Evolutionary conservation across 2,797 vertebrate genomes (phyloP).

Genomic region (Tachyglossus aculeatus): DNA sequence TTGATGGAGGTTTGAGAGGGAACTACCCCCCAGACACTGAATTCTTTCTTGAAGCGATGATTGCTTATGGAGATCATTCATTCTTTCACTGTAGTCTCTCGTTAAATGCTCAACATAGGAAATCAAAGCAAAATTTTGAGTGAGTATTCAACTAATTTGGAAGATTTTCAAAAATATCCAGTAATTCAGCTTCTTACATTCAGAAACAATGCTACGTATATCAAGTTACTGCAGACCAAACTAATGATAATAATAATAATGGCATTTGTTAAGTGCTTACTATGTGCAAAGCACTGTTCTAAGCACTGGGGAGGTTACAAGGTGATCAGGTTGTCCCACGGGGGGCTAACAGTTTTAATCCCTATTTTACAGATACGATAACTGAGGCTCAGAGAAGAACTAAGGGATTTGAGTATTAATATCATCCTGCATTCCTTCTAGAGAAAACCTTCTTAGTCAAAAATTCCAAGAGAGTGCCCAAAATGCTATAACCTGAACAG

Average conservation of each 20-base stretch:
- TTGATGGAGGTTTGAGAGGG: slow-evolving; percentile 47
- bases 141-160: slow-evolving; percentile 44
- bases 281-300: too few relatives aligned
- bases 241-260: too few relatives aligned
- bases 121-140: slow-evolving; percentile 46
- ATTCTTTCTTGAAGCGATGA: slow-evolving; percentile 60
- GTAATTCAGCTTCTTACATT: slow-evolving; percentile 5
- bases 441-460: slow-evolving; percentile 8
- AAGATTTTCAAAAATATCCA: slow-evolving; percentile 36
- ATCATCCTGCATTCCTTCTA: slow-evolving; percentile 6
- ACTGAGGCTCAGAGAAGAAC: too few relatives aligned
- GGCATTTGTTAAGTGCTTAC: too few relatives aligned
- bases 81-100: slow-evolving; percentile 49
- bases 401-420: slow-evolving; percentile 59
- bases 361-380: too few relatives aligned
- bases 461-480: slow-evolving; percentile 39
- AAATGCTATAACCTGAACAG: slow-evolving; percentile 28
- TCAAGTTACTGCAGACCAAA: slow-evolving; percentile 43
- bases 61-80: slow-evolving; percentile 55
- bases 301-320: too few relatives aligned
- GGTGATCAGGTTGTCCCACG: too few relatives aligned
- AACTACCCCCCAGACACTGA: slow-evolving; percentile 51
- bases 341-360: too few relatives aligned
- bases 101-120: slow-evolving; percentile 44
- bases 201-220: slow-evolving; percentile 20